phyloP scores from a whole-genome alignment of 2,113 vertebrate genomes.

The Pterocles gutturalis region DNA sequence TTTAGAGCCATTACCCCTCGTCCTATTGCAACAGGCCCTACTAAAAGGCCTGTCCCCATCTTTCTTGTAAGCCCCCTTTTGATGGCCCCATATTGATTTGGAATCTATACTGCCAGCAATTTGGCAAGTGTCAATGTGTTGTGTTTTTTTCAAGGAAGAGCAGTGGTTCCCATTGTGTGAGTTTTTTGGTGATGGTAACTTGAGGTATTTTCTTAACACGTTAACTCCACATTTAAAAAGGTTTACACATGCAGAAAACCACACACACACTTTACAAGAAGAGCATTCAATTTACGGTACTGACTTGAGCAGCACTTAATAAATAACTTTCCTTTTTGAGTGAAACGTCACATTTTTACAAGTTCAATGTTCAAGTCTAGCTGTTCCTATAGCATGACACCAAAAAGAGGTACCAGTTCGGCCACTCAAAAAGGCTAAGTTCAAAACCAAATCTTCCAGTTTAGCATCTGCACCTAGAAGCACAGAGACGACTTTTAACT shows the following conservation, averaged over 20 bases:
- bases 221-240: neutral
- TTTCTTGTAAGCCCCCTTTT: too few species aligned
- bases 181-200: neutral
- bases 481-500: conserved; percentile 4
- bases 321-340: neutral
- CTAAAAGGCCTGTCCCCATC: too few species aligned
- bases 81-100: neutral
- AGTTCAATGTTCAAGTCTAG: neutral
- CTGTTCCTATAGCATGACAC: neutral
- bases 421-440: neutral
- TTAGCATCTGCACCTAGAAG: neutral
- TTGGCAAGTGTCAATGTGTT: neutral
- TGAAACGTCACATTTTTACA: neutral
- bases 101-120: neutral
- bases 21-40: too few species aligned
- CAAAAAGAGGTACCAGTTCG: neutral
- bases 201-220: neutral
- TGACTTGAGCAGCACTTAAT: neutral
- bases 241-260: neutral
- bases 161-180: neutral
- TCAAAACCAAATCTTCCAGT: neutral
- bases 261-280: neutral
- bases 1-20: too few species aligned
- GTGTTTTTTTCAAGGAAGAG: neutral
- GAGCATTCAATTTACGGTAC: neutral